Evolutionary conservation across 2,113 vertebrate species (phyloP).

Genomic region (Hiodon alosoides): DNA sequence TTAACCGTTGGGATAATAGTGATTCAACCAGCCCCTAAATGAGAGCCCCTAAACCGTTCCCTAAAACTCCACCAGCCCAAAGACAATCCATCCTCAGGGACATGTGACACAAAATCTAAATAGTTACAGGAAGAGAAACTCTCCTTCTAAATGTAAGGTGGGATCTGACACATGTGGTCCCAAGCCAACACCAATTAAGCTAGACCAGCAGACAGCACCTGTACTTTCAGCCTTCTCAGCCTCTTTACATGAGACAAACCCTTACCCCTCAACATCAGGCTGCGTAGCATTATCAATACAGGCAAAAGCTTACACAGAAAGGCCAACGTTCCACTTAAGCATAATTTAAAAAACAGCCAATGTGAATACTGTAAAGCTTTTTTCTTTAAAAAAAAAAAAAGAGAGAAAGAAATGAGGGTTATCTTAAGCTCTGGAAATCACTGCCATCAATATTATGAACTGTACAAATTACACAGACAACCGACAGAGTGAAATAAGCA

Average conservation of each 20-base stretch:
- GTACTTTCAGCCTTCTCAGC: not conserved
- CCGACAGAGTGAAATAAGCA: slow-evolving; percentile 42
- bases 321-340: slow-evolving; percentile 51
- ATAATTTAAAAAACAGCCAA: slow-evolving; percentile 61
- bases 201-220: not conserved
- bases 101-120: not conserved
- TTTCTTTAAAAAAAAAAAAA: slow-evolving; percentile 58
- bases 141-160: not conserved
- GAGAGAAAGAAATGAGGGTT: slow-evolving; percentile 37
- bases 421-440: slow-evolving; percentile 55
- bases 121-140: not conserved
- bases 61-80: not conserved
- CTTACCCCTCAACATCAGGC: slow-evolving; percentile 30
- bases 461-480: slow-evolving; percentile 64
- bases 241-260: slow-evolving; percentile 23
- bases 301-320: slow-evolving; percentile 58
- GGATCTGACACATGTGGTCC: not conserved
- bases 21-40: not conserved
- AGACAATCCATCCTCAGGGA: not conserved
- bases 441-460: slow-evolving; percentile 57
- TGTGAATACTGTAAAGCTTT: slow-evolving; percentile 60
- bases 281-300: slow-evolving; percentile 41
- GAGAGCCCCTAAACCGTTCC: not conserved
- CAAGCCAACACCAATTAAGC: not conserved
- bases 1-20: not conserved